phyloP scores from a whole-genome alignment of 2,888 invertebrate genomes.

The Phortica okadai region DNA sequence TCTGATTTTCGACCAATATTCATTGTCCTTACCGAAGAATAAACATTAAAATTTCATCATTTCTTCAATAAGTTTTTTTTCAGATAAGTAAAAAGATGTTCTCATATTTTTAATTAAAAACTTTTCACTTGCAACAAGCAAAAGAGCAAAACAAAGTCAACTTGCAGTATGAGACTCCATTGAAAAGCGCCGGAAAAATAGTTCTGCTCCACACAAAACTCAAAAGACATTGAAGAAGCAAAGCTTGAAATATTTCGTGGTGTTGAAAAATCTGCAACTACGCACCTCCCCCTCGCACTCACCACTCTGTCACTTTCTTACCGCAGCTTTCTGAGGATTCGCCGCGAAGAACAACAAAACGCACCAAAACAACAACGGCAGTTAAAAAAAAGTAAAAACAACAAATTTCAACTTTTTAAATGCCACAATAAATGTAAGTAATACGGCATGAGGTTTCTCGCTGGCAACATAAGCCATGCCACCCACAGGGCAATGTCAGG shows the following conservation, averaged over 20 bases:
- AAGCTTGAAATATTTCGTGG: no score
- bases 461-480: constrained; percentile 42
- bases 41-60: constrained; percentile 40
- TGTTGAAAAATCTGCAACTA: no score
- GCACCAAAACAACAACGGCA: not conserved
- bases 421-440: constrained; percentile 29
- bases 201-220: no score
- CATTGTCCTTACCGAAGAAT: no score
- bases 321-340: not conserved
- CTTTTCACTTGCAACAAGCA: constrained; percentile 58
- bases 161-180: not conserved
- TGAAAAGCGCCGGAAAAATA: no score
- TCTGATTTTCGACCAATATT: not conserved
- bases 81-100: constrained; percentile 52
- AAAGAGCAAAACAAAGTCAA: not conserved
- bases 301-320: no score
- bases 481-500: constrained; percentile 45
- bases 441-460: not conserved
- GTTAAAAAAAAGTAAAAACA: not conserved
- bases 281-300: no score
- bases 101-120: constrained; percentile 72
- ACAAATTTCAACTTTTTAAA: constrained; percentile 20
- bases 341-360: not conserved
- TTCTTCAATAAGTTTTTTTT: not conserved
- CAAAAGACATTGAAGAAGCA: no score